phyloP scores from a whole-genome alignment of 2,113 vertebrate genomes.

The Redunca redunca region DNA sequence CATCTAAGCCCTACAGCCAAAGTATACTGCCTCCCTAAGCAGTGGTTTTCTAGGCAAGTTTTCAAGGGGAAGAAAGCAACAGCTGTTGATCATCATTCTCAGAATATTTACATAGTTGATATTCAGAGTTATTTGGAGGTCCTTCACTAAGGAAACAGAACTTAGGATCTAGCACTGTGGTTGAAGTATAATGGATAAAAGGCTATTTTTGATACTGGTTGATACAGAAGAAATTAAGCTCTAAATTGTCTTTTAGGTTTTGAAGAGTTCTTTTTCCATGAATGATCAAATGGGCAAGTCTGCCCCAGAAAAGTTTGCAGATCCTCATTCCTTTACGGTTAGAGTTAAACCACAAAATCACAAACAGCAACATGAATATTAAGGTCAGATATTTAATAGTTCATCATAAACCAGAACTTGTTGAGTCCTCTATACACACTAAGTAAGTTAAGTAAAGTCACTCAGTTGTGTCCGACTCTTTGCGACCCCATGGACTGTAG shows the following conservation, averaged over 20 bases:
- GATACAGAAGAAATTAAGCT: background rate
- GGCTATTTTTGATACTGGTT: background rate
- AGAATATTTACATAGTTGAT: background rate
- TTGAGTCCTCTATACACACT: accelerated
- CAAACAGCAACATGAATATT: background rate
- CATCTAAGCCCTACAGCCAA: background rate
- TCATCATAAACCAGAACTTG: background rate
- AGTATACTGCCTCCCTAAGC: background rate
- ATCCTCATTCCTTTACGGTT: background rate
- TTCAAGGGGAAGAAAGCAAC: background rate
- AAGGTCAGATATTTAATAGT: background rate
- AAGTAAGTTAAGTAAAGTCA: too few species aligned
- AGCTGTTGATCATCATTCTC: background rate
- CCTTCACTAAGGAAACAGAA: background rate
- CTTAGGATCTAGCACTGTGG: background rate
- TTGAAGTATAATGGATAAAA: background rate
- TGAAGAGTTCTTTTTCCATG: background rate
- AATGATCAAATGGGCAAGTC: background rate
- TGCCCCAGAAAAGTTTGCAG: background rate
- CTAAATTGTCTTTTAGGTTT: background rate
- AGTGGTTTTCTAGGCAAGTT: background rate
- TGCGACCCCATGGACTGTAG: too few species aligned
- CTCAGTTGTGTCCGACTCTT: too few species aligned
- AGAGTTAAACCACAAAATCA: background rate
- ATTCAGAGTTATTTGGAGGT: background rate